Evolutionary conservation across 2,113 vertebrate genomes (phyloP), one percentile per base, ranked within the genome.

Genomic region (Heteronetta atricapilla): DNA sequence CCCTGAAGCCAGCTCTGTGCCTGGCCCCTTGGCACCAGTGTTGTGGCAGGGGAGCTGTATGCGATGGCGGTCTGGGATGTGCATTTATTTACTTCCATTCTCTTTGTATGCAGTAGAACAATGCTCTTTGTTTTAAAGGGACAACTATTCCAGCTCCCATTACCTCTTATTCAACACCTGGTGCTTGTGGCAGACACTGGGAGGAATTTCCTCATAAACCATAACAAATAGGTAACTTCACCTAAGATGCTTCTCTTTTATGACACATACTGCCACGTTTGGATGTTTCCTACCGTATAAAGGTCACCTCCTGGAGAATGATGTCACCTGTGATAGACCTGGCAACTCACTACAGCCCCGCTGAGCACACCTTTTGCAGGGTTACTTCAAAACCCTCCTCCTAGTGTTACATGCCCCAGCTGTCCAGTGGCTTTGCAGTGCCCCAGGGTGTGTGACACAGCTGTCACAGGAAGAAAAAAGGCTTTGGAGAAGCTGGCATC

Each of bases 201-300:
- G 64, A 33, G 8, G 81, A 62, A 68, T 50, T 66, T 70, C 25
- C 15, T 63, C 76, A 36, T 46, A 81, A 80, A 11, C 17, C 2
- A 0, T 26, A 29, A 63, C 2, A 48, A 85, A 28, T 10, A 31
- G 12, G 3, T 25, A 26, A 0, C 1, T 53, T 70, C 40, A 36
- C 5, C 8, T 26, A 69, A 67, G 14, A 10, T 60, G 7, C 18
- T 76, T 53, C 34, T 81, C 25, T 55, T 8, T 64, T 33, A 59
- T 66, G n/a, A 81, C 78, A 84, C 52, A 59, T 1, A 8, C 33
- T 83, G 18, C 9, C 17, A 9, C 8, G 3, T 10, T 63, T 48
- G 60, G 0, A 3, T 42, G 40, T 42, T 88, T 75, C 11, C 4
- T 28, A 56, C 7, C 7, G 21, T 26, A 7, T 2, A 40, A 22